Evolutionary conservation across 2,113 vertebrate genomes (phyloP).

Genomic region (Oncorhynchus tshawytscha): DNA sequence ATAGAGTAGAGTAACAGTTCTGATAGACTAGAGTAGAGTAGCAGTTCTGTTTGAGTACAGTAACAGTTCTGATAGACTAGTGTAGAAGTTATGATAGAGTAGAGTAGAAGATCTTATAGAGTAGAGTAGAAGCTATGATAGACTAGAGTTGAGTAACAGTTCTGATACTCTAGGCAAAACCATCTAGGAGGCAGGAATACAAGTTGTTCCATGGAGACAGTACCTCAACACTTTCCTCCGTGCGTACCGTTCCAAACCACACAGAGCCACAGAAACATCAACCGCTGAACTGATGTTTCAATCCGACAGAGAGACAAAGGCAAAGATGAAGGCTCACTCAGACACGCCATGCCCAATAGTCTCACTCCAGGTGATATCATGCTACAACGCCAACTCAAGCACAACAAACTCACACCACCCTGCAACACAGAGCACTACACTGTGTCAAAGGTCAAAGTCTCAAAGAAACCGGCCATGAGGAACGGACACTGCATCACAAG

Average conservation of each 20-base stretch:
- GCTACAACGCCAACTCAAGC: slow-evolving; percentile 7
- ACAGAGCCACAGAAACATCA: slow-evolving; percentile 15
- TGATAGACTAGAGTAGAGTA: too few species aligned
- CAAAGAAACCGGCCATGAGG: slow-evolving; percentile 10
- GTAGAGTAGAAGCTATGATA: too few species aligned
- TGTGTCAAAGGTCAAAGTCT: slow-evolving; percentile 10
- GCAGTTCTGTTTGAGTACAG: too few species aligned
- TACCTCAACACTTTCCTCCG: slow-evolving; percentile 13
- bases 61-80: too few species aligned
- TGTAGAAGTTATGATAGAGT: too few species aligned
- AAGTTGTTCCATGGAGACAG: slow-evolving; percentile 23
- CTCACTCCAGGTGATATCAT: slow-evolving; percentile 13
- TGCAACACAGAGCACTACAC: slow-evolving; percentile 10
- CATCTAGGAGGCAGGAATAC: not conserved
- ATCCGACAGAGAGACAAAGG: not conserved
- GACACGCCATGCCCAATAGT: slow-evolving; percentile 1
- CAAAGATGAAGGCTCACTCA: slow-evolving; percentile 14
- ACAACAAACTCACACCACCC: slow-evolving; percentile 18
- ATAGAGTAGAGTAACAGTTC: too few species aligned
- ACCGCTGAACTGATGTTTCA: slow-evolving; percentile 14
- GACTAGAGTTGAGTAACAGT: too few species aligned
- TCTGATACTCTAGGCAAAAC: slow-evolving; percentile 9
- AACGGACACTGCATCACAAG: slow-evolving; percentile 4
- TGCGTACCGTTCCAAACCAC: slow-evolving; percentile 25
- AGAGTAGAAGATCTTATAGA: too few species aligned